Evolutionary conservation across 2,888 invertebrate species (phyloP), one percentile per base, ranked within the genome.

Genomic region (Ernsta delagoae): DNA sequence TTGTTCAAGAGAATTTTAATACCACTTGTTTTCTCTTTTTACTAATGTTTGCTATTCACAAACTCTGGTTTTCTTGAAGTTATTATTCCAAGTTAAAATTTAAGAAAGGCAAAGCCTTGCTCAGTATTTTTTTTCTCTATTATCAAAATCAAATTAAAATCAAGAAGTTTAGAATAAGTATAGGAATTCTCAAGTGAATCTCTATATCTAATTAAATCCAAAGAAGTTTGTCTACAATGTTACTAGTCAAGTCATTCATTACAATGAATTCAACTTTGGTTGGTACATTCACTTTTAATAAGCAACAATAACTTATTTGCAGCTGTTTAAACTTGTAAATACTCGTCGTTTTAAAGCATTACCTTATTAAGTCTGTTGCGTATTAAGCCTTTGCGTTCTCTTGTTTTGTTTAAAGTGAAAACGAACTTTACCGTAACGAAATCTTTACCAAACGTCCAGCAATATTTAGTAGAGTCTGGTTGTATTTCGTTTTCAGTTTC

Each of bases 11-110:
- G 83, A 78, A 87, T 82, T 76, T 80, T 82, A 67, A 71, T 59
- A 61, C 64, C 68, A 61, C 73, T 78, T 81, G 85, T 82, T 90
- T 89, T 89, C 87, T 86, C 86, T 88, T 87, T 83, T 78, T 79
- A 77, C 78, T 77, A 73, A 12, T 56, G 24, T 50, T 36, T 31
- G 12, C 9, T 11, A 57, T 57, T 50, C 7, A 24, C 11, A 31
- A 56, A 62, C 48, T 48, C 36, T 8, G 34, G 12, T 48, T 68
- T 61, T 67, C 43, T 12, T 50, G 5, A 43, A n/a, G 43, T 16
- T 39, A 39, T 6, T 39, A 6, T 8, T 50, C 16, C 8, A 8
- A 24, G 4, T 4, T 43, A 9, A 43, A 11, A 43, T 43, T 43
- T 43, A 43, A 7, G 43, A 43, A 43, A 43, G 9, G 39, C 7